Evolutionary conservation across 2,113 vertebrate genomes (phyloP), one percentile per base, ranked within the genome.

Genomic region (Notothenia rossii): DNA sequence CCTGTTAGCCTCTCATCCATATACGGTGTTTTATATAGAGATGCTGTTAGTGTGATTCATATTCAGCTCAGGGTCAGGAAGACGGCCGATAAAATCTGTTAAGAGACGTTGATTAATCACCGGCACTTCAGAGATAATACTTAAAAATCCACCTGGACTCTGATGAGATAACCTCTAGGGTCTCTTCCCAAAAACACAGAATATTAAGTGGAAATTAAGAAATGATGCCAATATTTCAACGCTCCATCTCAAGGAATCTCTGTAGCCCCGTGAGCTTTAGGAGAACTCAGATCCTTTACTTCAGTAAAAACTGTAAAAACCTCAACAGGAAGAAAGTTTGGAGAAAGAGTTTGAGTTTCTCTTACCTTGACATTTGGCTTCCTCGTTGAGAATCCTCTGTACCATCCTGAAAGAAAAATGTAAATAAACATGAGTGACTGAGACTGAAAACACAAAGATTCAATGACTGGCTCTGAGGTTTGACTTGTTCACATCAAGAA

Each of bases 321-420:
- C 29, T 29, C 4, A 29, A 29, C 29, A 29, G 29, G 29, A 29
- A 29, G 29, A 29, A 29, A 3, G 29, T 29, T 29, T 29, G 29
- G 36, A 40, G 13, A 40, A 48, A 43, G 49, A 13, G 43, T 53
- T 8, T 56, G 18, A 8, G 20, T 33, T 62, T 45, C 4, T 10
- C 87, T 95, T 95, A 99, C 98, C 97, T 98, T 98, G 81, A 97
- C 88, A 56, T 95, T 96, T 29, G 97, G 97, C 88, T 95, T 98
- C 95, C 95, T 97, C 56, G 95, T 96, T 18, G 97, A 98, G 92
- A 97, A 95, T 71, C 98, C 98, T 96, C 98, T 91, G 94, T 96
- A 99, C 98, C 98, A 99, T 78, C 97, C 98, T 99, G 93, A 74
- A 97, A 97, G 43, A 72, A 77, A 85, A 4, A 29, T 4, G 29